Conservation (phyloP, 1,140 invertebrate genomes). For the Leptestheria dahalacensis region DNA sequence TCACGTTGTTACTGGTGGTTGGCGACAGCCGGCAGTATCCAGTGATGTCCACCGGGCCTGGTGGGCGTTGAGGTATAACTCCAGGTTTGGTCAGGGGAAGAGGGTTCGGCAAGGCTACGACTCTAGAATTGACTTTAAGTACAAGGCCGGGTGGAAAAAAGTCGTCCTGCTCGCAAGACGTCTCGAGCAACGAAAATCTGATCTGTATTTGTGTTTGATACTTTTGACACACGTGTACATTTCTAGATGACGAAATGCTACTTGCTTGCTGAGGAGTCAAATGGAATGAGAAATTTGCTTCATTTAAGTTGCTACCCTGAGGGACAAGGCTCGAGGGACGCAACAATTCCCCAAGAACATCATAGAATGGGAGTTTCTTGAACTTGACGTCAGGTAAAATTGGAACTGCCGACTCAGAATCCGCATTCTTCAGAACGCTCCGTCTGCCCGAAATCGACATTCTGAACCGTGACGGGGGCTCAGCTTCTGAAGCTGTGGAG, state of each 20-base stretch:
- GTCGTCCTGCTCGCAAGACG: slow-evolving; percentile 84
- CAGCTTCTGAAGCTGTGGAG: not conserved
- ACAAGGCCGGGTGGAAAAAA: slow-evolving; percentile 83
- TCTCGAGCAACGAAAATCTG: slow-evolving; percentile 79
- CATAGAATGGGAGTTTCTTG: slow-evolving; percentile 83
- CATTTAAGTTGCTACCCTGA: slow-evolving; percentile 58
- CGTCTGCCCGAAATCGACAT: slow-evolving; percentile 1
- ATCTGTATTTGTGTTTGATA: slow-evolving; percentile 65
- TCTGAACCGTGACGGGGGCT: not conserved
- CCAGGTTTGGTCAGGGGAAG: slow-evolving; percentile 95
- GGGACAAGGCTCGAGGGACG: slow-evolving; percentile 64
- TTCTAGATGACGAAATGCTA: slow-evolving; percentile 66
- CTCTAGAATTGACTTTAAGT: slow-evolving; percentile 90
- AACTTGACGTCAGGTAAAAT: slow-evolving; percentile 81
- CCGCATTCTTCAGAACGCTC: not conserved
- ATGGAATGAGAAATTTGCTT: slow-evolving; percentile 72
- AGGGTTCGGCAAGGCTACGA: slow-evolving; percentile 81
- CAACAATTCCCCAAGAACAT: slow-evolving; percentile 66
- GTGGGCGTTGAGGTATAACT: slow-evolving; percentile 90
- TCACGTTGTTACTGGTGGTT: slow-evolving; percentile 63
- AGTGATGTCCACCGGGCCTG: slow-evolving; percentile 89
- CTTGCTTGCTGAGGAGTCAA: slow-evolving; percentile 80
- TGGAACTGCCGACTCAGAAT: slow-evolving; percentile 30
- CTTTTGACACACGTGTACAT: slow-evolving; percentile 43
- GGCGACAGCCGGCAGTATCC: slow-evolving; percentile 76